phyloP scores from a whole-genome alignment of 2,797 vertebrate species.

The Mormyrops boulengeri region DNA sequence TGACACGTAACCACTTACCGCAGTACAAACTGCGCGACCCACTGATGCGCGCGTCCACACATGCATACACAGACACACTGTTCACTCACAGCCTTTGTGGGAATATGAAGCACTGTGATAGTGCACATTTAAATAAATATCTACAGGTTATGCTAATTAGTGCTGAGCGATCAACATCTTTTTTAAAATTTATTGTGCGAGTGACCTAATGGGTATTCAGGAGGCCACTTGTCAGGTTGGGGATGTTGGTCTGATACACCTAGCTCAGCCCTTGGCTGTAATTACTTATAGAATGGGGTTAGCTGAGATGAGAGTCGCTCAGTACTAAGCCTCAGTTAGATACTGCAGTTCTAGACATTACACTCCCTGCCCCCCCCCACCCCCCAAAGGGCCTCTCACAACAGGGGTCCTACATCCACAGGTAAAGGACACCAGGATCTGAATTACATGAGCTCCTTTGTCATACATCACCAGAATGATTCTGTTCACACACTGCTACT shows the following conservation, averaged over 20 bases:
- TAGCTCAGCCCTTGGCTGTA: background rate
- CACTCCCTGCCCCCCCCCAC: conserved; percentile 37
- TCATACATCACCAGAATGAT: conserved; percentile 47
- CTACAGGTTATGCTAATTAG: conserved; percentile 28
- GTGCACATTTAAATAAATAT: background rate
- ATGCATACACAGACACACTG: conserved; percentile 10
- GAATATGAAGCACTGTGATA: conserved; percentile 26
- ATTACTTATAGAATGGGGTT: background rate
- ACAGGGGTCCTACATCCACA: conserved; percentile 55
- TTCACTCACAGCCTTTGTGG: conserved; percentile 43
- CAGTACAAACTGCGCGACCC: background rate
- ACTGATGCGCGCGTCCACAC: conserved; percentile 11
- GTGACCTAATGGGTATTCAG: background rate
- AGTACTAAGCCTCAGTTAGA: conserved; percentile 53
- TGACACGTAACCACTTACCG: conserved; percentile 31
- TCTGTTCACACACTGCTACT: conserved; percentile 35
- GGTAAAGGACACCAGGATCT: conserved; percentile 49
- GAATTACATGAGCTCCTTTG: conserved; percentile 42
- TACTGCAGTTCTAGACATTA: conserved; percentile 46
- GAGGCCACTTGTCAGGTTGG: background rate
- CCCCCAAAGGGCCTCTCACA: conserved; percentile 44
- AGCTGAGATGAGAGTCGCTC: conserved; percentile 42
- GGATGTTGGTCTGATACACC: background rate
- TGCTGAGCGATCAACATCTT: conserved; percentile 47
- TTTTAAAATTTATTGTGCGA: background rate